Evolutionary conservation across 2,888 invertebrate genomes (phyloP), one percentile per base, ranked within the genome.

Genomic region (Furcula furcula): DNA sequence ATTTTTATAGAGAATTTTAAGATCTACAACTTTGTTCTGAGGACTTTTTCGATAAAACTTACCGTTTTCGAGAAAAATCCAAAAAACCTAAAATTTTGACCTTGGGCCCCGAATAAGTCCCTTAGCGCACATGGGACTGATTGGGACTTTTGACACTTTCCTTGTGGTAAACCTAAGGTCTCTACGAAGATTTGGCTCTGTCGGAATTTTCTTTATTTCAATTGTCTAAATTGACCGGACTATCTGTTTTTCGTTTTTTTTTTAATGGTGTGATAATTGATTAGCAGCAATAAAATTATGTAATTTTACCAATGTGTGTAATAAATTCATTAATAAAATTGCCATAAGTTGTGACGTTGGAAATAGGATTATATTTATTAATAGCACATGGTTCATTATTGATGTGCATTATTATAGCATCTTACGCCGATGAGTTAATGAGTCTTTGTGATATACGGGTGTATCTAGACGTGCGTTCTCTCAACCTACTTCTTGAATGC

Each of bases 401-500:
- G 54, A 55, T 49, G 55, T 56, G 46, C 52, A 42, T 11, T 10
- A n/a, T 10, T 40, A 38, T 47, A 43, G 41, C 58, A 64, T 65
- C 66, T 67, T 59, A 49, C 53, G 58, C 59, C 65, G 61, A 78
- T 67, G 73, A 78, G 72, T 75, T 81, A 82, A 83, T 84, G 79
- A 80, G 78, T 76, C 80, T 82, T 75, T 76, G 77, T 85, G 78
- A 84, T 84, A 77, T 80, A 79, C 84, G 79, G 75, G 76, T 76
- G 72, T 81, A 76, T 68, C 73, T 76, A 76, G 75, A 76, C 73
- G 75, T 78, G 81, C 77, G 81, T 84, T 83, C 81, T 83, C 80
- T 85, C 85, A 86, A 85, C 87, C 86, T 85, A 86, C 85, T 82
- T 86, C 72, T 76, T 77, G 76, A 84, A 84, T 84, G 83, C 65